Evolutionary conservation across 2,888 invertebrate genomes (phyloP).

Genomic region (Caenorhabditis plicata): DNA sequence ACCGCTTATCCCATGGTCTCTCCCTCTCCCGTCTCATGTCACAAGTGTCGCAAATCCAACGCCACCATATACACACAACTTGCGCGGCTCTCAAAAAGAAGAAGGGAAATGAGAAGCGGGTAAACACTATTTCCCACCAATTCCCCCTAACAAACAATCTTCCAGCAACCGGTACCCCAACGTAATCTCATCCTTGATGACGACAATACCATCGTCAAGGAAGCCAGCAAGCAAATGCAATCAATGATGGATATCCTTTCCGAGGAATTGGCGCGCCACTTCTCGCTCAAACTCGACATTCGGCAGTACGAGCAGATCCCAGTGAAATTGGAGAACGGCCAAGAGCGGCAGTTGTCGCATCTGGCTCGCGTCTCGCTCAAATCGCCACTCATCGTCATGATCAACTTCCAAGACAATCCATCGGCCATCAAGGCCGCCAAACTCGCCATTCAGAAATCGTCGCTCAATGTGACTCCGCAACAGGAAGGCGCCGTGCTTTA

Average conservation of each 20-base stretch:
- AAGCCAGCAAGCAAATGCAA: conserved; percentile 39
- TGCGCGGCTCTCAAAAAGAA: conserved; percentile 6
- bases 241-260: conserved; percentile 31
- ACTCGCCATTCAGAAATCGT: conserved; percentile 49
- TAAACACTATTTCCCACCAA: neutral
- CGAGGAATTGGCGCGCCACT: conserved; percentile 32
- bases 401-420: conserved; percentile 60
- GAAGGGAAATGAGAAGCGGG: conserved; percentile 23
- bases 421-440: conserved; percentile 53
- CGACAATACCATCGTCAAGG: conserved; percentile 32
- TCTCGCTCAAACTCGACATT: conserved; percentile 50
- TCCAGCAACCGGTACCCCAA: conserved; percentile 3
- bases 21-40: too few species aligned
- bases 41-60: neutral
- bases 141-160: neutral
- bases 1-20: too few species aligned
- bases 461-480: conserved; percentile 53
- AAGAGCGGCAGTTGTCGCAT: conserved; percentile 49
- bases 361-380: conserved; percentile 52
- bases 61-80: neutral
- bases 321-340: conserved; percentile 53
- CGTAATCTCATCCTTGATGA: conserved; percentile 10
- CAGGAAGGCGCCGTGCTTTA: conserved; percentile 57
- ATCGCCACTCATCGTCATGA: conserved; percentile 52
- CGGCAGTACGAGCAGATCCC: conserved; percentile 52